Evolutionary conservation across 2,113 vertebrate genomes (phyloP).

Genomic region (Podarcis raffonei): DNA sequence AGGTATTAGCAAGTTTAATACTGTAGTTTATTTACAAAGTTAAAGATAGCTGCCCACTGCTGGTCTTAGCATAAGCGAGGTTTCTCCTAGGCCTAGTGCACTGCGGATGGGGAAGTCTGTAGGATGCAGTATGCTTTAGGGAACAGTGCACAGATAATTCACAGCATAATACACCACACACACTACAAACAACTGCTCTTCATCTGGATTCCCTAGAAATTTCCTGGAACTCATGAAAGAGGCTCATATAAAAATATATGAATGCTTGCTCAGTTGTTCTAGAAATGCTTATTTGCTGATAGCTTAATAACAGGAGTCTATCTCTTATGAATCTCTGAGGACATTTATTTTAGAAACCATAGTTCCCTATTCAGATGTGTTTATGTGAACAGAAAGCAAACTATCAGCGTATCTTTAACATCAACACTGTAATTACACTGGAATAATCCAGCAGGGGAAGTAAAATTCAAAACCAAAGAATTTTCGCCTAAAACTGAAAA

Average conservation of each 20-base stretch:
- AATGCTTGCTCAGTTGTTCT: conserved; percentile 22
- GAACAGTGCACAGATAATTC: not conserved
- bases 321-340: conserved; percentile 5
- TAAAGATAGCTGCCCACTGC: not conserved
- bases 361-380: not conserved
- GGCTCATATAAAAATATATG: not conserved
- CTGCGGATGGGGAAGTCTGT: not conserved
- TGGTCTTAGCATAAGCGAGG: not conserved
- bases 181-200: too few relatives aligned
- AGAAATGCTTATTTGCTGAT: not conserved
- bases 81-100: not conserved
- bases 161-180: not conserved
- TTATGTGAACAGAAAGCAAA: conserved; percentile 3
- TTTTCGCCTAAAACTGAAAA: not conserved
- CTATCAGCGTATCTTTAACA: not conserved
- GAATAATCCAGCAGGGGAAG: not conserved
- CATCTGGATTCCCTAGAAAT: not conserved
- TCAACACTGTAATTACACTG: not conserved
- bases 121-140: not conserved
- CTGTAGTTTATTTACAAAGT: not conserved
- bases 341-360: conserved; percentile 6
- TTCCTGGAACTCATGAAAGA: not conserved
- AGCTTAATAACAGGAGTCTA: conserved; percentile 8
- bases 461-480: not conserved
- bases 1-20: not conserved